Base-by-base conservation (phyloP, 2,113 vertebrate species). In the Coptodon bakossiorum region DNA sequence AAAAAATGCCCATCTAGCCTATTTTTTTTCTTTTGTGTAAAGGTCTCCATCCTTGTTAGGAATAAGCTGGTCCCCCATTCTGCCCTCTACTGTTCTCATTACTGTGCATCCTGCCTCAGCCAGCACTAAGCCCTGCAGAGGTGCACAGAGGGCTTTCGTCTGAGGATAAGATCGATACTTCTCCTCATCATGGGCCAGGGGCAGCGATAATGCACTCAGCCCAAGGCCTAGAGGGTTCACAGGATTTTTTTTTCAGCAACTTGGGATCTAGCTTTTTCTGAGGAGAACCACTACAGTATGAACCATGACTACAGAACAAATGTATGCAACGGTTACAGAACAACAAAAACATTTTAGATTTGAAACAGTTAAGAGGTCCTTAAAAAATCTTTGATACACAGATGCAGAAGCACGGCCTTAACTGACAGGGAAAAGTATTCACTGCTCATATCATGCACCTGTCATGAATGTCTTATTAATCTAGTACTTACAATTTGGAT, bases 151-250 rank as follows among this genome's bases (percentile, higher is more conserved):
- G 91, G 93, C 90, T 93, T 95, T 89, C 27, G 82, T 90, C 90
- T 81, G 83, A 89, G 91, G 78, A 89, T 86, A 90, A 88, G 93
- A 96, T 94, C 94, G 24, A 95, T 95, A 94, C 81, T 36, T 90
- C 86, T 90, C 90, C 94, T 94, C 93, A 94, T 95, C 86, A 90
- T 90, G 84, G 92, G 88, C 88, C 86, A 85, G 86, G 85, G 82
- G 89, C 86, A 90, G 89, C 59, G 3, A 93, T 94, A 93, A 95
- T 93, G 91, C 92, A 93, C 94, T 94, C 92, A 89, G 88, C 81
- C 83, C 61, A 54, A 73, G 86, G 85, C 78, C 83, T 86, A 36
- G 36, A 56, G 81, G 89, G 83, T 90, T 91, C 83, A 82, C 80
- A 29, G 68, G 86, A 38, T n/a, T 87, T 90, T 36, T 79, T 53